Evolutionary conservation across 1,140 invertebrate genomes (phyloP).

Genomic region (Phymorhynchus buccinoides): DNA sequence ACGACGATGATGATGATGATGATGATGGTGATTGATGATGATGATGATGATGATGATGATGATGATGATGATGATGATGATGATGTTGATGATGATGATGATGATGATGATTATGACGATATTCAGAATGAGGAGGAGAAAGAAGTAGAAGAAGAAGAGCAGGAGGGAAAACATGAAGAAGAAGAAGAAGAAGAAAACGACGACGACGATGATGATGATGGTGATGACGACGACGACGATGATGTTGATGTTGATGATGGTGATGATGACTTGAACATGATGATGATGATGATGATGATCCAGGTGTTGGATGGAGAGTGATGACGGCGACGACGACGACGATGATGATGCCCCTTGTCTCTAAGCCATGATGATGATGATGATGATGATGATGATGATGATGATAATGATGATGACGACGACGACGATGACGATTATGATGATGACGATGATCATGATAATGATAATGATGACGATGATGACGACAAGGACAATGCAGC

Average conservation of each 20-base stretch:
- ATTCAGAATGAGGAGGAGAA: too few species aligned
- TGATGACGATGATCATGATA: not conserved
- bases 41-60: conserved; percentile 36
- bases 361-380: not conserved
- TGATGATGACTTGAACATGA: too few species aligned
- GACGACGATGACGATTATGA: not conserved
- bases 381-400: not conserved
- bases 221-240: not conserved
- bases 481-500: not conserved
- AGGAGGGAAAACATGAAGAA: too few species aligned
- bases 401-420: not conserved
- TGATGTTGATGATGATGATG: conserved; percentile 34
- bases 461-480: not conserved
- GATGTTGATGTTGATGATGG: too few species aligned
- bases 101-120: conserved; percentile 25
- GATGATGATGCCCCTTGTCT: too few species aligned
- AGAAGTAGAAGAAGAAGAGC: too few species aligned
- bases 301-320: not conserved
- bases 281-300: too few species aligned
- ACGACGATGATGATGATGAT: conserved; percentile 16
- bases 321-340: not conserved
- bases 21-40: too few species aligned
- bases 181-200: too few species aligned
- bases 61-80: conserved; percentile 38
- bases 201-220: conserved; percentile 4